Base-by-base conservation (phyloP, 1,140 invertebrate species). In the Magallana ariakensis region DNA sequence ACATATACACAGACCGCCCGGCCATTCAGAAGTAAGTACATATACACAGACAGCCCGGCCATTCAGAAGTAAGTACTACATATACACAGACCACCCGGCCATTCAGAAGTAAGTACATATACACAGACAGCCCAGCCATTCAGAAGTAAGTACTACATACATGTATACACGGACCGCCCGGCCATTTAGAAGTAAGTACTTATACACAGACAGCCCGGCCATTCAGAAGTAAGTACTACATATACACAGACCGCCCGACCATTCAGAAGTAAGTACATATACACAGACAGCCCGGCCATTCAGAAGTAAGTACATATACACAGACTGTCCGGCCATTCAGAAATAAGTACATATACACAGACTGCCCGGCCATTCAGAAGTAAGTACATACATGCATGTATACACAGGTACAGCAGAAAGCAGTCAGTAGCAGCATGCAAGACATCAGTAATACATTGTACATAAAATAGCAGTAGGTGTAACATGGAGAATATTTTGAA, bases 221-320 rank as follows among this genome's bases (percentile, higher is more conserved):
- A n/a, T n/a, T n/a, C n/a, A 26, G 80, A 55, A 84, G 87, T 88
- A 80, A 84, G 83, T 66, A 75, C 11, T 22, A 15, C 13, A 54
- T 10, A 16, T 15, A 16, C 3, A 55, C 8, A n/a, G n/a, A 15
- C 11, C 26, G 16, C 19, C 54, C 13, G 26, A 10, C 11, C 66
- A 1, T 19, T 22, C 66, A 75, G 57, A 58, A 58, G 57, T 58
- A 58, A 58, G 57, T 75, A 33, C 9, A 33, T 10, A n/a, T n/a
- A n/a, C 80, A 60, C 86, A 58, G 58, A 88, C 80, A 10, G 33
- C 80, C 22, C 62, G 66, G 66, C 87, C 84, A 33, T 56, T 88
- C 10, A 46, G 33, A 46, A 46, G 33, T 46, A 46, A 46, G 33
- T 46, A 46, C 33, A 46, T 46, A 46, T 3, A 46, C 80, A 60